Base-by-base conservation (phyloP, 2,113 vertebrate genomes). In the Prionailurus bengalensis region DNA sequence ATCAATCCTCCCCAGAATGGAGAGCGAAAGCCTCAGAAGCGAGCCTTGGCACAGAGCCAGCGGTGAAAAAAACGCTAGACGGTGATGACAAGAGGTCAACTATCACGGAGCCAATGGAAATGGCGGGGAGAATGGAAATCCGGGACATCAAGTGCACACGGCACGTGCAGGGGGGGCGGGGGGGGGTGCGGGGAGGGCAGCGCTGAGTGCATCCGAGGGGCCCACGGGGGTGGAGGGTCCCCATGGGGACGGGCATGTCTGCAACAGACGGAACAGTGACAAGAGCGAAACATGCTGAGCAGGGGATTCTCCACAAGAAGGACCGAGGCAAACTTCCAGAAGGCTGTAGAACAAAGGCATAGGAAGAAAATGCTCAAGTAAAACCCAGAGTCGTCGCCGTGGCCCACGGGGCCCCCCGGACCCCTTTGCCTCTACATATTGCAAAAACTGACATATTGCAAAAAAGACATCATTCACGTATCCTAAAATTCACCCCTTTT, bases 81-180 rank as follows among this genome's bases (percentile, higher is more conserved):
- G 53, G 83, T 7, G 65, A 45, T 12, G 66, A 65, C 0, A 1
- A 48, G 4, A 70, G 21, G 48, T 21, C 23, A 1, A 16, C 39
- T 25, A 13, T 9, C 19, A 33, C 0, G 0, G 65, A n/a, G 51
- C 3, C 0, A 21, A 39, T 13, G 29, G 29, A 25, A 19, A 31
- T 6, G 1, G 33, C 1, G 0, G 58, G 21, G 48, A 58, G 45
- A 6, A 29, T 0, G 33, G 58, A 65, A 58, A 45, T 17, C 13
- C 39, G 0, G 0, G 13, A 0, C 1, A 4, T 0, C 31, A 12
- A 42, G 15, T 16, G n/a, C 53, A 11, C 0, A 3, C 3, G 42
- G 48, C 11, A 0, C 4, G 63, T 4, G 33, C 33, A n/a, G 5
- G 48, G 45, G 45, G 45, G 42, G 7, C 1, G 42, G 42, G 42